Base-by-base conservation (phyloP, 2,113 vertebrate genomes). In the Macquaria australasica region DNA sequence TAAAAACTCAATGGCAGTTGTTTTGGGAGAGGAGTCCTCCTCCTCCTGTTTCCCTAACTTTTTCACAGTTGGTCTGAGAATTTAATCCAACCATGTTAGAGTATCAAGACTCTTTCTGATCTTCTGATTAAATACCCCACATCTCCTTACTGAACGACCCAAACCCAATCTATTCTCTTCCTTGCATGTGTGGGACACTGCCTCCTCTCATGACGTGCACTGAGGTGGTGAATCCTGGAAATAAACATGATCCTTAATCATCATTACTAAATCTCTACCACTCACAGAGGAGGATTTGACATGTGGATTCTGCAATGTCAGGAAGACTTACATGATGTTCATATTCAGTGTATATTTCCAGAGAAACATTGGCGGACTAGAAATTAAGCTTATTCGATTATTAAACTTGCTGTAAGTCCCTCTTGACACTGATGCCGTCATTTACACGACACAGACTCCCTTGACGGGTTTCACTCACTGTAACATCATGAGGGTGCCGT, bases 401-500 rank as follows among this genome's bases (percentile, higher is more conserved):
- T 31, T 21, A 31, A 66, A 39, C 0, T 1, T n/a, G 14, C 59
- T 21, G 7, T 66, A 10, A 34, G 64, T 39, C 37, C 9, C 43
- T 67, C 51, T 63, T 20, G 48, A 58, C 25, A 21, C 39, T 74
- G 12, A 50, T 53, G 55, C 14, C 11, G 31, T 71, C 39, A 25
- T 53, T 64, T 41, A 53, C 48, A 37, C 10, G 4, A 64, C 70
- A 25, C 41, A 28, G 45, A 25, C 50, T 62, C 51, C n/a, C 41
- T 43, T 39, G 5, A 16, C 28, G 3, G 23, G 58, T 73, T 43
- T 76, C 8, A 6, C 53, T 50, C 79, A 51, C 23, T 11, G 64
- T 91, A 89, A 84, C 79, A 80, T 85, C 83, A 89, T 31, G 20
- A 67, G 14, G 50, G 43, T 63, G 56, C 62, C 72, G 59, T 59